Base-by-base conservation (phyloP, 2,113 vertebrate species). In the Trematocara variabile region DNA sequence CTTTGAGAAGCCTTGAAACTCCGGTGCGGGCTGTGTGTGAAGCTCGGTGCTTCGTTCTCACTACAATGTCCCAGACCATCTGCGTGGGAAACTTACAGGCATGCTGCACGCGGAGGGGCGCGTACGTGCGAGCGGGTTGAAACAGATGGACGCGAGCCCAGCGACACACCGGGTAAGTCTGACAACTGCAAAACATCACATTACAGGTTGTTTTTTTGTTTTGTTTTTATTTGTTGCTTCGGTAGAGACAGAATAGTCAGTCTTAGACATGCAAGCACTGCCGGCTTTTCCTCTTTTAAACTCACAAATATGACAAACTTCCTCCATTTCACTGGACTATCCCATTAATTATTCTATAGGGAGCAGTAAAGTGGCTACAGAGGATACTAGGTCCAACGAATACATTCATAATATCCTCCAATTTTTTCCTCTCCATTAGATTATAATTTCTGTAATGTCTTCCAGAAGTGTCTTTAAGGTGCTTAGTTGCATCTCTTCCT, bases 31-130 rank as follows among this genome's bases (percentile, higher is more conserved):
- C 39, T 73, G 13, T 34, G 14, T 9, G 89, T 39, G 82, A 78
- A 37, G 55, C 54, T 34, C 33, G 5, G 18, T 9, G 20, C 37
- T 33, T 48, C 33, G 44, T 11, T 55, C 37, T 10, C 2, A n/a
- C 79, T 13, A 75, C 85, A 3, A 89, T 88, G 93, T 87, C 83
- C 89, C 90, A 12, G 39, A 87, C 4, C 70, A 63, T 84, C 77
- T 81, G 88, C 89, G 88, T 46, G 88, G 88, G 70, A 89, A 94
- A 94, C 90, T 94, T 91, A 11, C 20, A 83, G 86, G 73, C 88
- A 91, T 87, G 91, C 84, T 86, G 86, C 77, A 37, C 11, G 2
- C 8, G 7, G 77, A 81, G 77, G 37, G 80, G 18, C 9, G 52
- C 48, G 83, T 78, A 52, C 20, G 28, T 3, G 82, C 28, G 46